phyloP scores from a whole-genome alignment of 2,888 invertebrate genomes.

The Notodromas monacha region DNA sequence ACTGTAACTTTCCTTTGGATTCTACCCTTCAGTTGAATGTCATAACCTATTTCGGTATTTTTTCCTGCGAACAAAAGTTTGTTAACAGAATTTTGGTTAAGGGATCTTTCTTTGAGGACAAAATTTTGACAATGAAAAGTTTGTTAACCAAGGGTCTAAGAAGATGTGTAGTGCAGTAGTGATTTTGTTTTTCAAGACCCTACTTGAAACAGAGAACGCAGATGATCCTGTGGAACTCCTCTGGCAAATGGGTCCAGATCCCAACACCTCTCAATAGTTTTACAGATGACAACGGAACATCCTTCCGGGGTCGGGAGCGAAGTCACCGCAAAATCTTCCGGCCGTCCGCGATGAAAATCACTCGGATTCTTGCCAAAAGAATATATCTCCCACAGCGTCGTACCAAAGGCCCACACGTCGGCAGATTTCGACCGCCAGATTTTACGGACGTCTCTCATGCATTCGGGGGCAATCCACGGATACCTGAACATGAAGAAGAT shows the following conservation, averaged over 20 bases:
- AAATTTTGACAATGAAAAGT: too few relatives aligned
- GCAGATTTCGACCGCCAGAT: constrained; percentile 25
- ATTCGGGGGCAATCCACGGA: constrained; percentile 66
- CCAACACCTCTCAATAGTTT: constrained; percentile 13
- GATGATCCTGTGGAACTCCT: constrained; percentile 47
- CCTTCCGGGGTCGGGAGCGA: not conserved
- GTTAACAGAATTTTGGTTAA: too few relatives aligned
- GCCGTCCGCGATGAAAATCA: too few relatives aligned
- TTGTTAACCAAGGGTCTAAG: too few relatives aligned
- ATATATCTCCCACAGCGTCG: constrained; percentile 72
- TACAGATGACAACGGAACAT: not conserved
- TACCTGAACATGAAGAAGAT: constrained; percentile 29
- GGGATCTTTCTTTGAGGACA: too few relatives aligned
- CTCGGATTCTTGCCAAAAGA: constrained; percentile 28
- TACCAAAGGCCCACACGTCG: constrained; percentile 70
- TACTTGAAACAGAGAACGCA: constrained; percentile 29
- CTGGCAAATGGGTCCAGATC: constrained; percentile 16
- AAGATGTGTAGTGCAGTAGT: too few relatives aligned
- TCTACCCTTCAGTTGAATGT: too few relatives aligned
- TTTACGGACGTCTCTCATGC: constrained; percentile 13
- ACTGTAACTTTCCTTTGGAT: too few relatives aligned
- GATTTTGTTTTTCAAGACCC: too few relatives aligned
- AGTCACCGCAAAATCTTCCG: too few relatives aligned
- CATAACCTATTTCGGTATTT: too few relatives aligned
- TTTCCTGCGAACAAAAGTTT: too few relatives aligned